Base-by-base conservation (phyloP, 2,888 invertebrate genomes). In the Rotaria socialis region DNA sequence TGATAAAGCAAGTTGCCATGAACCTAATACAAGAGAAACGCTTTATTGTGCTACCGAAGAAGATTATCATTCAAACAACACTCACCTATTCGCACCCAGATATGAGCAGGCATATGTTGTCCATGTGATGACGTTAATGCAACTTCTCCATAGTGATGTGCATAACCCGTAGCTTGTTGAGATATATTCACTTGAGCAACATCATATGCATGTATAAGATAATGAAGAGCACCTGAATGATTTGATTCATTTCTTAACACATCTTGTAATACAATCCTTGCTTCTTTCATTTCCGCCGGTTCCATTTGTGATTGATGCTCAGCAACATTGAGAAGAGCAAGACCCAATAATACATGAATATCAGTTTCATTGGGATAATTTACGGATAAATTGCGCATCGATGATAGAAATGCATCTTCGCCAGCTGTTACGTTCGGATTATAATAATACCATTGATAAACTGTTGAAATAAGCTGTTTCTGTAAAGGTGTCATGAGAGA, bases 51-150 rank as follows among this genome's bases (percentile, higher is more conserved):
- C 2, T 35, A 35, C 35, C 35, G 35, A 35, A 35, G 35, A 35
- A 35, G 1, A 35, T 35, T 35, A 35, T 2, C 35, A 35, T 35
- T 35, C 35, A 35, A 35, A 35, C 35, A 35, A 2, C 35, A 35
- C 35, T 55, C 7, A 75, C 75, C 75, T 75, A 6, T 43, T 24
- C 75, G 16, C 22, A 75, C 5, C 75, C 75, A 75, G 24, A 43
- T 47, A 75, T 75, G 75, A n/a, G 75, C 22, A 4, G 75, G 24
- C 75, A 75, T 75, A 47, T 75, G 47, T 43, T 75, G 75, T 43
- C 6, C 75, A 75, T 75, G 75, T 11, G 43, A 43, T 75, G 75
- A 19, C 22, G 41, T 75, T 43, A 0, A 19, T 5, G 27, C 47
- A 43, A 75, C 1, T 47, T 43, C 10, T 75, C 43, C 24, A 47